phyloP scores from a whole-genome alignment of 2,888 invertebrate species.

The Campoplex nolae region DNA sequence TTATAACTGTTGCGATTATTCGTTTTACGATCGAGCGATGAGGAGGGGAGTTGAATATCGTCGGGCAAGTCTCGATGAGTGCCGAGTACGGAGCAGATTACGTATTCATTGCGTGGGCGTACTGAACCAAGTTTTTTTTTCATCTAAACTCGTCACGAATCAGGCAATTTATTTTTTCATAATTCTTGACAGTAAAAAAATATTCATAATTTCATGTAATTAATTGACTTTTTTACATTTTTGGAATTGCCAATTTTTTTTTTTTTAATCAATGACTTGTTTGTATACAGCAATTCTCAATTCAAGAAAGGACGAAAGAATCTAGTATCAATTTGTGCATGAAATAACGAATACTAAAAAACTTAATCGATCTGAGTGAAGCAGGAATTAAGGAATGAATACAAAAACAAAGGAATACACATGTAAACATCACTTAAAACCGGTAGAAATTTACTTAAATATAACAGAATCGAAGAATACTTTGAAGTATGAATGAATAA shows the following conservation, averaged over 20 bases:
- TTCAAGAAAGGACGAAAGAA: too few relatives aligned
- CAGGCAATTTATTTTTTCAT: slow-evolving; percentile 2
- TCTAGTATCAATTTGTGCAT: too few relatives aligned
- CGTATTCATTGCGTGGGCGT: slow-evolving; percentile 28
- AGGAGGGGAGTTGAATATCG: slow-evolving; percentile 34
- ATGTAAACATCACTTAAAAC: too few relatives aligned
- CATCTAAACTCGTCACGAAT: neutral
- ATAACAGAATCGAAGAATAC: too few relatives aligned
- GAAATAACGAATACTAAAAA: too few relatives aligned
- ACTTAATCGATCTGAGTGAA: too few relatives aligned
- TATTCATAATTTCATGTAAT: neutral
- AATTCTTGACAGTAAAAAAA: neutral
- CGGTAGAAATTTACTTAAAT: too few relatives aligned
- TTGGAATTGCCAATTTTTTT: neutral
- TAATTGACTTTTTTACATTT: neutral
- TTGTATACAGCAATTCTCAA: too few relatives aligned
- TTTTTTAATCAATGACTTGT: neutral
- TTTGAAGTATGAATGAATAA: too few relatives aligned
- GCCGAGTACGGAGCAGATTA: slow-evolving; percentile 48
- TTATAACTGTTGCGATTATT: slow-evolving; percentile 71
- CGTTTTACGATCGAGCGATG: slow-evolving; percentile 67
- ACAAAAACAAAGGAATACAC: too few relatives aligned
- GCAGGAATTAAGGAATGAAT: too few relatives aligned
- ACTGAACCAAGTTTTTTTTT: slow-evolving; percentile 6
- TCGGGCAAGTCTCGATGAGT: slow-evolving; percentile 48